Percentiles rank a stretch among this genome's conserved stretches.
phyloP scores from a whole-genome alignment of 2,113 vertebrate species.

The western clawed frog (Xenopus tropicalis) region UCB_Xtro_10.0 CM004447.2:81568001-81568500 shows the following conservation, averaged over 20 bases:
- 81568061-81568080: too few relatives aligned
- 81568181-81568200: too few relatives aligned
- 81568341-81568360: slow-evolving; percentile 4
- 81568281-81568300: neutral
- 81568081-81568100: too few relatives aligned
- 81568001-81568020: too few relatives aligned
- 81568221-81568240: too few relatives aligned
- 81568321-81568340: neutral
- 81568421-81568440: slow-evolving; percentile 43
- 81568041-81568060: too few relatives aligned
- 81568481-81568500: slow-evolving; percentile 36
- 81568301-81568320: neutral
- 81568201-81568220: too few relatives aligned
- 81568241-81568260: neutral
- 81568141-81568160: too few relatives aligned
- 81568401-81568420: slow-evolving; percentile 14
- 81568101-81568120: too few relatives aligned
- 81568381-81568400: slow-evolving; percentile 11
- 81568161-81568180: too few relatives aligned
- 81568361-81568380: slow-evolving; percentile 24
- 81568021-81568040: too few relatives aligned
- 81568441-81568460: slow-evolving; percentile 55
- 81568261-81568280: neutral
- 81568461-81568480: slow-evolving; percentile 50
- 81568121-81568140: too few relatives aligned